Base-by-base conservation (phyloP, 2,113 vertebrate species). In the Coptodon bakossiorum region DNA sequence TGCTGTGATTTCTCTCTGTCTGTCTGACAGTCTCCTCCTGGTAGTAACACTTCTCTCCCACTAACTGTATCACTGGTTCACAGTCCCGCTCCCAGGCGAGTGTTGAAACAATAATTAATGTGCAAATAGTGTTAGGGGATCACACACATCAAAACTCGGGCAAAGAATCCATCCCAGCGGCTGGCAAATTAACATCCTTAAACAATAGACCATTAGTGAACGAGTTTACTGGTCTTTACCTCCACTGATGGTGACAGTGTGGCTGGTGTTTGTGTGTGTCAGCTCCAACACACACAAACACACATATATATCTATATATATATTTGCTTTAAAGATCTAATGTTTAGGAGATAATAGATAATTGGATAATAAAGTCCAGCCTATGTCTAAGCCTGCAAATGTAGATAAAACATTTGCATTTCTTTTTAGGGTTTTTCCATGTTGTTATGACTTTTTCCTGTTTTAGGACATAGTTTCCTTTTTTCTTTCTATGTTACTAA, bases 391-490 rank as follows among this genome's bases (percentile, higher is more conserved):
- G 12, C 12, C 7, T 9, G n/a, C 12, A 71, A 43, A 71, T 0
- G 36, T 43, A 43, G n/a, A 43, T 24, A 71, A 71, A 43, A 71
- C 2, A 12, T 71, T 63, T 6, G 29, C 17, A 36, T 66, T 66
- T 63, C 31, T 63, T 19, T 63, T 63, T 36, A n/a, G 31, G 9
- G 9, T 36, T 66, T 36, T 66, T 66, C 61, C 61, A 12, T n/a
- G 31, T 36, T 66, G 31, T 66, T 66, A 19, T 38, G 31, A 5
- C 59, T 7, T 66, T 66, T 66, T 3, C 34, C 34, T 66, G 61
- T 66, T 66, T 38, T 38, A 0, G 6, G 34, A 66, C 4, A 66
- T n/a, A 1, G 10, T 66, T 66, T 66, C 31, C 34, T 0, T 19
- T n/a, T 66, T 66, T n/a, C 9, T n/a, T 66, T 66, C 38, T 66